These are phyloP conservation scores for Paratilapia polleni DNA, from an alignment of 2,113 vertebrate species.

Conservation along the genomic window DNA sequence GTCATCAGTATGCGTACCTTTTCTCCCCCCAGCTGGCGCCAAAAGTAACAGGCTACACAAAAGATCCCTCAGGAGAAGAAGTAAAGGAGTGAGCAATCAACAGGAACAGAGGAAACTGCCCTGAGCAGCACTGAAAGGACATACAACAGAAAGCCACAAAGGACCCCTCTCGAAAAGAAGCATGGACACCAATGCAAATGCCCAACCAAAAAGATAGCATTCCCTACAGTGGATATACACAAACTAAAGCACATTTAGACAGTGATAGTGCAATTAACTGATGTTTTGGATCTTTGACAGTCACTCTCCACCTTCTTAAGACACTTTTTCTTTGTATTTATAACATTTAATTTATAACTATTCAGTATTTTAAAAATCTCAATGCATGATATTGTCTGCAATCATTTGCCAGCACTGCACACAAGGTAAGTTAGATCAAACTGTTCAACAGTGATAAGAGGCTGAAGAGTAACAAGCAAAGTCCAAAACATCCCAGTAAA, in stretches of 20 bases:
- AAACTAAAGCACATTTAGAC: conserved; percentile 85
- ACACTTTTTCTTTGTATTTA: conserved; percentile 47
- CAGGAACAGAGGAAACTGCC: conserved; percentile 75
- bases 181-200: conserved; percentile 82
- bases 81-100: conserved; percentile 77
- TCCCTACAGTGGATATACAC: conserved; percentile 80
- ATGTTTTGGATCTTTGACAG: conserved; percentile 65
- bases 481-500: conserved; percentile 41
- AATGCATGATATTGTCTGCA: conserved; percentile 21
- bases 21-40: conserved; percentile 75
- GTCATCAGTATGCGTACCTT: conserved; percentile 55
- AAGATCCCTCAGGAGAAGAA: conserved; percentile 82
- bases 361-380: conserved; percentile 12
- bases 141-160: conserved; percentile 79
- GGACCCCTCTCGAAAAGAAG: conserved; percentile 76
- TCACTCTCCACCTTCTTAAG: conserved; percentile 80
- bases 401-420: conserved; percentile 31
- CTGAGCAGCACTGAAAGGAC: conserved; percentile 80
- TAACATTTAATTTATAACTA: conserved; percentile 59
- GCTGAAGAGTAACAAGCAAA: conserved; percentile 57
- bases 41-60: conserved; percentile 87
- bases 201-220: conserved; percentile 84
- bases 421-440: not conserved
- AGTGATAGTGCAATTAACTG: conserved; percentile 55
- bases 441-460: not conserved